These are phyloP conservation scores for Bufo bufo DNA, from an alignment of 2,113 vertebrate species.

Conservation along the genomic window DNA sequence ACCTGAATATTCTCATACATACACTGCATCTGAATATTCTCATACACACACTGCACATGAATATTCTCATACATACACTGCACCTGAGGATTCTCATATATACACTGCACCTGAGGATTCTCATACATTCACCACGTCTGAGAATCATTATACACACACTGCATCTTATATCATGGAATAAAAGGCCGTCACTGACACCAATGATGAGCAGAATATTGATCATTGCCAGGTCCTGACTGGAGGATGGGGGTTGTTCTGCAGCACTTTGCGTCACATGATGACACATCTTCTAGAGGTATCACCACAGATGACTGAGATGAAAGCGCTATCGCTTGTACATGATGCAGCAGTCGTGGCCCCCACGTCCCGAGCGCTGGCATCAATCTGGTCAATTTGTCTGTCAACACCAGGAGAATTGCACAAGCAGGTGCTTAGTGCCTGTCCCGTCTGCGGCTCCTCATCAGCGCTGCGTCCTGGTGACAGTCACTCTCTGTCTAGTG, in stretches of 20 bases:
- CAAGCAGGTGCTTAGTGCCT: constrained; percentile 69
- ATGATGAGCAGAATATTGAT: not conserved
- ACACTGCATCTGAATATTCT: not conserved
- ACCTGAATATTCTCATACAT: not conserved
- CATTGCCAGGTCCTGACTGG: not conserved
- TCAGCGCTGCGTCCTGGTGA: constrained; percentile 54
- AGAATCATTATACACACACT: too few species aligned
- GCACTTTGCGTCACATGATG: not conserved
- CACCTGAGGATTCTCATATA: too few species aligned
- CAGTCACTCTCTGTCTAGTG: constrained; percentile 42
- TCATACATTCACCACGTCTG: too few species aligned
- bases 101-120: too few species aligned
- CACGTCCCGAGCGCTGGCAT: constrained; percentile 67
- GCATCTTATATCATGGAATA: too few species aligned
- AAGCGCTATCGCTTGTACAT: constrained; percentile 68
- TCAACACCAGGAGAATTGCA: constrained; percentile 63
- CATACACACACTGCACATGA: too few species aligned
- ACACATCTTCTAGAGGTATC: not conserved
- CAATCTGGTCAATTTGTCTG: constrained; percentile 69
- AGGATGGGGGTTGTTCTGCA: not conserved
- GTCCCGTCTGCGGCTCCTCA: constrained; percentile 55
- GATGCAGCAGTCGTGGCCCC: constrained; percentile 64
- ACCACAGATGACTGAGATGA: constrained; percentile 58
- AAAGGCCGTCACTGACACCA: not conserved
- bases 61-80: too few species aligned